These are phyloP conservation scores for Zaprionus capensis DNA, from an alignment of 1,140 invertebrate species.

Conservation along the genomic window DNA sequence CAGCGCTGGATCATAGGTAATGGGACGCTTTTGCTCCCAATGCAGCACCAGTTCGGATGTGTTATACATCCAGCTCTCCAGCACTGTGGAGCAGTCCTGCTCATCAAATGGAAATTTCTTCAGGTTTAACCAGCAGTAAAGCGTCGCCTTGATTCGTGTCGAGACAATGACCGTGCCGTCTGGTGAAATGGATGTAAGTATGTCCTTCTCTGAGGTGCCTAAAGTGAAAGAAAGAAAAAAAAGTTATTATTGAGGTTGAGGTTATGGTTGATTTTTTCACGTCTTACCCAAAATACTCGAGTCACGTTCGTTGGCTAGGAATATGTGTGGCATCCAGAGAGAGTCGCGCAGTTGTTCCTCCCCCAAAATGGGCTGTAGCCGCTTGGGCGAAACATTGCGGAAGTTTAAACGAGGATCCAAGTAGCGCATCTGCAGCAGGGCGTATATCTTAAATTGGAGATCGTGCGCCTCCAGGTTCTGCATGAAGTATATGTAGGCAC, in stretches of 20 bases:
- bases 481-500: conserved; percentile 90
- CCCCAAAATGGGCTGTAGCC: conserved; percentile 88
- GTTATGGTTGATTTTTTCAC: background rate
- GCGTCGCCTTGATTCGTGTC: conserved; percentile 89
- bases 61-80: conserved; percentile 94
- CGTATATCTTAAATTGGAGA: conserved; percentile 92
- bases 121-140: conserved; percentile 92
- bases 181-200: conserved; percentile 90
- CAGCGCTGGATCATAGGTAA: conserved; percentile 90
- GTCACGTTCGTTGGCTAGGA: conserved; percentile 91
- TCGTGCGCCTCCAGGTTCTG: conserved; percentile 91
- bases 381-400: conserved; percentile 87
- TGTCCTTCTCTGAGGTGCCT: conserved; percentile 90
- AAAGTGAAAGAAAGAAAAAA: background rate
- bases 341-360: conserved; percentile 88
- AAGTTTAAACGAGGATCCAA: conserved; percentile 89
- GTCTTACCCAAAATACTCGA: conserved; percentile 85
- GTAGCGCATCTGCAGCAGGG: conserved; percentile 91
- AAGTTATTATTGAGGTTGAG: background rate
- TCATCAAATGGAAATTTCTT: conserved; percentile 94
- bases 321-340: conserved; percentile 93
- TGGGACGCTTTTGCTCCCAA: conserved; percentile 90
- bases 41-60: conserved; percentile 89
- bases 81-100: conserved; percentile 90
- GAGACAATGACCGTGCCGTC: conserved; percentile 91